Percentiles rank a stretch among this genome's conserved stretches.
phyloP scores from a whole-genome alignment of 2,113 vertebrate genomes.

The Ceyx margarethae region DNA sequence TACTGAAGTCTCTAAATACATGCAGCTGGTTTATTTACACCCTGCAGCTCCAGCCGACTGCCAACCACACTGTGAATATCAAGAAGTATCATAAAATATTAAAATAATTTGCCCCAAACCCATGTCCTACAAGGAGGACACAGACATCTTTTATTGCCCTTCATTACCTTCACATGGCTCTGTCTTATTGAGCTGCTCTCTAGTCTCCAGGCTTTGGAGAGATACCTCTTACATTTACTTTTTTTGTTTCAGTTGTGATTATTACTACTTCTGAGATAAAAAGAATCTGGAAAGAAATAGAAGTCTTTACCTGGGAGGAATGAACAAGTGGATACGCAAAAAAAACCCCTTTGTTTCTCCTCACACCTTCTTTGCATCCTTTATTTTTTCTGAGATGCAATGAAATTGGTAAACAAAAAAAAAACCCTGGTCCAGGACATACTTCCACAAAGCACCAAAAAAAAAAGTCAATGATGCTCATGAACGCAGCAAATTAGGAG shows the following conservation, averaged over 20 bases:
- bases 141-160: not conserved
- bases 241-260: not conserved
- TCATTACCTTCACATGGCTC: not conserved
- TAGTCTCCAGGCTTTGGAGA: not conserved
- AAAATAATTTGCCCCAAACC: not conserved
- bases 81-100: not conserved
- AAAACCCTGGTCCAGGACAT: not conserved
- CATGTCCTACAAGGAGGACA: not conserved
- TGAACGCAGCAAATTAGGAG: not conserved
- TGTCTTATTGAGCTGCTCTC: not conserved
- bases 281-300: not conserved
- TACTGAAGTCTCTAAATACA: not conserved
- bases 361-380: not conserved
- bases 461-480: not conserved
- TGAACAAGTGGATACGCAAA: not conserved
- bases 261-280: slow-evolving; percentile 11
- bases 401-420: not conserved
- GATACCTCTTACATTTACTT: not conserved
- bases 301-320: not conserved
- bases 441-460: not conserved
- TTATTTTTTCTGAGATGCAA: not conserved
- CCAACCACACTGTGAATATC: not conserved
- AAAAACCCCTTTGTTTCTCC: not conserved
- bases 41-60: not conserved
- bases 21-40: not conserved